Evolutionary conservation across 2,888 invertebrate genomes (phyloP).

Genomic region (Hydropsyche betteni): DNA sequence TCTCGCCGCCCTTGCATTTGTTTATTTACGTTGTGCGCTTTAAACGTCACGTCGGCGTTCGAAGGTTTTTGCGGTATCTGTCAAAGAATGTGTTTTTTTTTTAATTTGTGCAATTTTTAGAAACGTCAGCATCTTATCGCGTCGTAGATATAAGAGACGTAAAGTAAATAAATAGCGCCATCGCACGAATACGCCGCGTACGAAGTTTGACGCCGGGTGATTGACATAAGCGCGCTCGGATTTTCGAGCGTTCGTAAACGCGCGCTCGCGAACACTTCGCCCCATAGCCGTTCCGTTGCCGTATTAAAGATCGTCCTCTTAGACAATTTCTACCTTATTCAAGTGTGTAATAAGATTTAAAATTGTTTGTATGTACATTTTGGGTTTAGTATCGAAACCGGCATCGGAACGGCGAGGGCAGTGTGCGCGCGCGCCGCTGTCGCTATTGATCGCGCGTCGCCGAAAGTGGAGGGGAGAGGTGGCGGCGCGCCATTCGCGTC

Average conservation of each 20-base stretch:
- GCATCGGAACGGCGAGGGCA: background rate
- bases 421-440: slow-evolving; percentile 55
- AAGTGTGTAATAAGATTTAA: background rate
- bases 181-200: too few relatives aligned
- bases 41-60: background rate
- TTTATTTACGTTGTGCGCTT: background rate
- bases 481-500: slow-evolving; percentile 59
- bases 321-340: background rate
- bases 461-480: slow-evolving; percentile 62
- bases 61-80: too few relatives aligned
- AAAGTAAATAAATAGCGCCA: too few relatives aligned
- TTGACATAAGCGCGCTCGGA: too few relatives aligned
- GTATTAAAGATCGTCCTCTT: background rate
- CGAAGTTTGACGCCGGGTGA: too few relatives aligned
- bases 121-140: too few relatives aligned
- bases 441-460: slow-evolving; percentile 58
- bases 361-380: background rate
- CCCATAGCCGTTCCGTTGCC: too few relatives aligned
- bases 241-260: too few relatives aligned
- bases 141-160: too few relatives aligned
- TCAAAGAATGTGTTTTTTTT: too few relatives aligned
- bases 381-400: background rate
- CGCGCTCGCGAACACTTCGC: too few relatives aligned
- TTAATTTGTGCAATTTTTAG: too few relatives aligned
- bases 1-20: background rate